A percentile compares a stretch with the other conserved stretches of the same genome.
These are phyloP conservation scores for Halictus rubicundus DNA, from an alignment of 1,140 invertebrate species.

Conservation along the genomic window DNA sequence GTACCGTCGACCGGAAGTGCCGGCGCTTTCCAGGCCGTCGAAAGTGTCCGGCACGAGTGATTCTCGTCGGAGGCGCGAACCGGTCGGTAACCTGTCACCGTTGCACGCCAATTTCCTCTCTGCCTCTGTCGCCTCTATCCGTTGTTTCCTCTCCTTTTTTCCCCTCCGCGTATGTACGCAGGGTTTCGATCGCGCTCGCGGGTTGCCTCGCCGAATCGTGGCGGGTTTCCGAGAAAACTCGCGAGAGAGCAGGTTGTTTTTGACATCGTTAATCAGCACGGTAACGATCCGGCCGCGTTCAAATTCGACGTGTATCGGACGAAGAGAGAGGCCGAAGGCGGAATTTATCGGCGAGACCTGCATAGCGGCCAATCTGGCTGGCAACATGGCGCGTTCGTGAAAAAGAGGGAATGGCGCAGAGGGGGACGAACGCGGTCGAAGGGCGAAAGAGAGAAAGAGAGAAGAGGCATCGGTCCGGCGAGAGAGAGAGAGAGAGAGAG, in stretches of 20 bases:
- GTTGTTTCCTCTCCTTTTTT: background rate
- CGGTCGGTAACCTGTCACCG: background rate
- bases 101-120: background rate
- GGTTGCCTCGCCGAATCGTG: background rate
- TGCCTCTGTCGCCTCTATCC: background rate
- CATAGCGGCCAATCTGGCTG: conserved; percentile 69
- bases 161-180: background rate
- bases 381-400: conserved; percentile 78
- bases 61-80: conserved; percentile 9
- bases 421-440: conserved; percentile 9
- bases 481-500: conserved; percentile 17
- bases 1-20: too few species aligned
- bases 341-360: conserved; percentile 63
- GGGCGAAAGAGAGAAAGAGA: conserved; percentile 35
- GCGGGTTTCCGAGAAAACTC: conserved; percentile 16
- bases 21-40: background rate
- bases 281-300: conserved; percentile 55
- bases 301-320: conserved; percentile 65
- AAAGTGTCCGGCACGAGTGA: background rate
- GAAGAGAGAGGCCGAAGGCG: conserved; percentile 52
- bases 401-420: conserved; percentile 63
- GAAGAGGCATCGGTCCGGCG: too few species aligned
- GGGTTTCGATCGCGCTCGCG: conserved; percentile 1
- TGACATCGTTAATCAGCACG: conserved; percentile 59
- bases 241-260: conserved; percentile 25